Conservation (phyloP, 2,113 vertebrate species). For the Pollimyrus isidori region DNA sequence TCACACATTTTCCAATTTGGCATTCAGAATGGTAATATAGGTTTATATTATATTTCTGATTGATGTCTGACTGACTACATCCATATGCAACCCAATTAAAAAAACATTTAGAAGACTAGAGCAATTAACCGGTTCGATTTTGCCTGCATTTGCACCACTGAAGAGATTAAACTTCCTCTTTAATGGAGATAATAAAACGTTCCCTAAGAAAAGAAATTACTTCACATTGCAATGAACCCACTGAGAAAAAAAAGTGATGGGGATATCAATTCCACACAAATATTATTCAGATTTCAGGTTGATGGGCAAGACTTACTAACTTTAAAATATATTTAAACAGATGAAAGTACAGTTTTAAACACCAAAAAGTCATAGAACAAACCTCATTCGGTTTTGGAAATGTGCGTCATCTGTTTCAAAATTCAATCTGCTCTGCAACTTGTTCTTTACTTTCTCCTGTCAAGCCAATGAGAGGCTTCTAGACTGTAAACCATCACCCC, state of each 20-base stretch:
- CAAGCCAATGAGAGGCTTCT: not conserved
- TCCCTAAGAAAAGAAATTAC: not conserved
- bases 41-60: not conserved
- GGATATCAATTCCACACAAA: not conserved
- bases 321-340: not conserved
- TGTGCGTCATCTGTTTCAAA: not conserved
- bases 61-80: not conserved
- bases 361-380: not conserved
- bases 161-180: constrained; percentile 6
- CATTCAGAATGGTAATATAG: not conserved
- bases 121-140: not conserved
- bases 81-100: not conserved
- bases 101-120: not conserved
- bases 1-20: not conserved
- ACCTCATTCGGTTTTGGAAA: not conserved
- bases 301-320: not conserved
- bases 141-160: not conserved
- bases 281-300: not conserved
- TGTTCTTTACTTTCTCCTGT: not conserved
- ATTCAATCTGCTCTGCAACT: constrained; percentile 6
- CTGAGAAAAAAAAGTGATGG: not conserved
- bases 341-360: not conserved
- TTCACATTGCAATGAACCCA: not conserved
- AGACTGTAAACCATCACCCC: not conserved
- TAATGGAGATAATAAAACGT: constrained; percentile 4